Evolutionary conservation across 37 sponge, comb jelly and placozoan species (phyloP), one percentile per base, ranked within the genome.

Genomic region (Cliona cf. orientalis): DNA sequence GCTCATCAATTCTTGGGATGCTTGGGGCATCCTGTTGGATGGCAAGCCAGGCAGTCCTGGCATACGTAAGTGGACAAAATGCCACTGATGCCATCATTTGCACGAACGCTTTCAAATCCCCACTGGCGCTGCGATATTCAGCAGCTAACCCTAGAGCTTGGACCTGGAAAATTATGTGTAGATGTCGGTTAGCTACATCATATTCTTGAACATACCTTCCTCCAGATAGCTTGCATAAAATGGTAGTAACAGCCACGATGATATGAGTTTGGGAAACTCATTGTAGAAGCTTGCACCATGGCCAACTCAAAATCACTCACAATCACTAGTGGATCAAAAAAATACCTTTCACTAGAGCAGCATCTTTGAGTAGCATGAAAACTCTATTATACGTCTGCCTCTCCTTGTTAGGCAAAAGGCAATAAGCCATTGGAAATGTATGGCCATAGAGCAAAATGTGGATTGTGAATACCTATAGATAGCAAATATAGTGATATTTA

Each of bases 381-480:
- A 22, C 63, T 61, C 26, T 11, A n/a, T 61, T 61, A 22, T 61
- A 61, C 23, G 63, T 61, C 63, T 61, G 63, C 28, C 63, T 61
- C 63, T 61, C 5, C 23, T 61, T 61, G 63, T 61, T 61, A 22
- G 63, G 63, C 26, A 61, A 61, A 22, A 61, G 63, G 26, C 63
- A 61, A 61, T 61, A 19, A 19, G 14, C 14, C 53, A 49, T 49
- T 19, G 53, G 53, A 49, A 49, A 49, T 49, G 14, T 14, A 61
- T 61, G 63, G 63, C 63, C 63, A 61, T 61, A 61, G 63, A 61
- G 63, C 63, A 61, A n/a, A 61, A 61, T 61, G 28, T 61, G 55
- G 55, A 49, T 49, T 49, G 55, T 49, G 17, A 49, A 49, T 17
- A 49, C 55, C 55, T 49, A 17, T 17, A 49, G 55, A 49, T 19